Conservation (phyloP, 35 echinoderm and acorn worm genomes). For the Ptychodera flava region DNA sequence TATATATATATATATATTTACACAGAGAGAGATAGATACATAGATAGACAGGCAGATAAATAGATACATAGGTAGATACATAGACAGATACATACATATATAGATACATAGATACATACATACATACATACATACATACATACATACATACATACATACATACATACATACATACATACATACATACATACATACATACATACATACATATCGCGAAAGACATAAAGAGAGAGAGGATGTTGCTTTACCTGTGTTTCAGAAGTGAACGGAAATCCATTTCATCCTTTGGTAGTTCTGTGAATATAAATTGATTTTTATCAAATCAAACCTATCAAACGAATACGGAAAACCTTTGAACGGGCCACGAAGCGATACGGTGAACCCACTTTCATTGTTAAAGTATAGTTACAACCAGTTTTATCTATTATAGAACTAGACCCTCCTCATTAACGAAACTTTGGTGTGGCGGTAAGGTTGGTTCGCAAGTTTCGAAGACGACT, state of each 20-base stretch:
- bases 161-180: neutral
- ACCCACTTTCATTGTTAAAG: too few relatives aligned
- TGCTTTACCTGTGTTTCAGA: constrained; percentile 88
- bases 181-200: constrained; percentile 2
- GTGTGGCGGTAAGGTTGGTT: too few relatives aligned
- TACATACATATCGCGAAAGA: neutral
- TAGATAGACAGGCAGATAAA: neutral
- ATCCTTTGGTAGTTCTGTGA: constrained; percentile 57
- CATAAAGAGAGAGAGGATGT: neutral
- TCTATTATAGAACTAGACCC: too few relatives aligned
- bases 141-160: neutral
- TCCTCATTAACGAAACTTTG: too few relatives aligned
- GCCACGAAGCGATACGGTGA: too few relatives aligned
- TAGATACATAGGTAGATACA: neutral
- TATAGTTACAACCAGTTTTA: too few relatives aligned
- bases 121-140: neutral
- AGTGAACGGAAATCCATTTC: constrained; percentile 82
- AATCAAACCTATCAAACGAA: too few relatives aligned
- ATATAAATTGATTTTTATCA: constrained; percentile 11
- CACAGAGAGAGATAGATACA: neutral
- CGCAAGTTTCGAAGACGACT: too few relatives aligned
- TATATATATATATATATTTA: neutral
- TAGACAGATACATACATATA: neutral
- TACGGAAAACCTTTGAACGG: too few relatives aligned
- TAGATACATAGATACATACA: neutral